Evolutionary conservation across 1,140 invertebrate species (phyloP).

Genomic region (Drosophila obscura): DNA sequence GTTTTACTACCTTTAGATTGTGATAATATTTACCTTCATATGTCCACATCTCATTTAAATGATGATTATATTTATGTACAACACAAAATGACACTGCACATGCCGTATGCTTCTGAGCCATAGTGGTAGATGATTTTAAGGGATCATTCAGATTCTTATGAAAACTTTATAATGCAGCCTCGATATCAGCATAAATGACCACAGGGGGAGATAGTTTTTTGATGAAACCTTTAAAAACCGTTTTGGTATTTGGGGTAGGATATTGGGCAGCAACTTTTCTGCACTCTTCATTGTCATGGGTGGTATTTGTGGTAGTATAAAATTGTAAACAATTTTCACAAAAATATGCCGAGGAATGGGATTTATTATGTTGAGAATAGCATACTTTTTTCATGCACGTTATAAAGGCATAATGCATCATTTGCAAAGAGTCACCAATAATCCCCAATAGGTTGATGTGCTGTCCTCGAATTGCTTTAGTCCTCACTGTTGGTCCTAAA

Average conservation of each 20-base stretch:
- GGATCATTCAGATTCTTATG: background rate
- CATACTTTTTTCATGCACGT: background rate
- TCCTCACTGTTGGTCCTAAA: no score
- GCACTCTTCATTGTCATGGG: background rate
- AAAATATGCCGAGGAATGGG: background rate
- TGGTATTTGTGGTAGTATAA: background rate
- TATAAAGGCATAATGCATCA: no score
- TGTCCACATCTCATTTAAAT: conserved; percentile 2
- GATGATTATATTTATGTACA: conserved; percentile 1
- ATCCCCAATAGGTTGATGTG: no score
- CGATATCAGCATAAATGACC: conserved; percentile 13
- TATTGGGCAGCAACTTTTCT: background rate
- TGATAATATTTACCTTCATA: conserved; percentile 6
- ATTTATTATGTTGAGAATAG: no score
- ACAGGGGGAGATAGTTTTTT: background rate
- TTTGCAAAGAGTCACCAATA: no score
- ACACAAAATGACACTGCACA: conserved; percentile 14
- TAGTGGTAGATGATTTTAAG: background rate
- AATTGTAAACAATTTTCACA: conserved; percentile 1
- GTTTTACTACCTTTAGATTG: no score
- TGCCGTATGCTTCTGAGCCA: background rate
- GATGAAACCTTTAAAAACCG: background rate
- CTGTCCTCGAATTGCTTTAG: no score
- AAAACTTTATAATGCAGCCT: conserved; percentile 2
- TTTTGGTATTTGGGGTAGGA: background rate